These are phyloP conservation scores for Orchesella flavescens DNA, from an alignment of 2,888 invertebrate genomes.

Conservation along the genomic window DNA sequence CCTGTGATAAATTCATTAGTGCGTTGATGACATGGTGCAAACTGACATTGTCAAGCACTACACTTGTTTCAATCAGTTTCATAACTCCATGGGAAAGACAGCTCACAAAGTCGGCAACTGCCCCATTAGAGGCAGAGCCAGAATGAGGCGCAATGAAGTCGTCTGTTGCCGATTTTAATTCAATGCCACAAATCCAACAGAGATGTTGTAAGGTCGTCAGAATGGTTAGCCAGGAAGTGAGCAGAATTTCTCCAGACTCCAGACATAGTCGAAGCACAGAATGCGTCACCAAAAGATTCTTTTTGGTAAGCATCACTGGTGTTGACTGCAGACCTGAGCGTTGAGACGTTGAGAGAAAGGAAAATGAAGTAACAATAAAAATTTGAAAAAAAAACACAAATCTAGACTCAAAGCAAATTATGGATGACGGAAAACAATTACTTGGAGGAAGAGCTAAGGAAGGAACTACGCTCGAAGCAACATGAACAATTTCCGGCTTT, in stretches of 20 bases:
- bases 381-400: neutral
- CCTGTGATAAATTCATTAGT: conserved; percentile 94
- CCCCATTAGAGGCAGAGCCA: conserved; percentile 72
- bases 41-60: conserved; percentile 93
- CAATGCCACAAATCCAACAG: conserved; percentile 71
- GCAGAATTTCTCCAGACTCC: conserved; percentile 91
- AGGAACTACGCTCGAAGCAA: conserved; percentile 81
- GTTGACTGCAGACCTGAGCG: conserved; percentile 66
- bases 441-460: conserved; percentile 69
- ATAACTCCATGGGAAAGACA: conserved; percentile 79
- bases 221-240: conserved; percentile 96
- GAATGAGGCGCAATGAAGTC: conserved; percentile 66
- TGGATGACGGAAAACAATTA: no score
- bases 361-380: no score
- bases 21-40: conserved; percentile 97
- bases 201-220: conserved; percentile 91
- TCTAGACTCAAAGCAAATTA: no score
- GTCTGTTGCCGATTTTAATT: conserved; percentile 70
- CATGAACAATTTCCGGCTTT: conserved; percentile 93
- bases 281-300: conserved; percentile 97
- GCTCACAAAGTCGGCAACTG: conserved; percentile 71
- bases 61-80: conserved; percentile 94
- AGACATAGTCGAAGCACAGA: conserved; percentile 91
- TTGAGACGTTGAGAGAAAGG: no score
- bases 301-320: conserved; percentile 97